Evolutionary conservation across 2,797 vertebrate species (phyloP), one percentile per base, ranked within the genome.

Genomic region (Spea hammondii): DNA sequence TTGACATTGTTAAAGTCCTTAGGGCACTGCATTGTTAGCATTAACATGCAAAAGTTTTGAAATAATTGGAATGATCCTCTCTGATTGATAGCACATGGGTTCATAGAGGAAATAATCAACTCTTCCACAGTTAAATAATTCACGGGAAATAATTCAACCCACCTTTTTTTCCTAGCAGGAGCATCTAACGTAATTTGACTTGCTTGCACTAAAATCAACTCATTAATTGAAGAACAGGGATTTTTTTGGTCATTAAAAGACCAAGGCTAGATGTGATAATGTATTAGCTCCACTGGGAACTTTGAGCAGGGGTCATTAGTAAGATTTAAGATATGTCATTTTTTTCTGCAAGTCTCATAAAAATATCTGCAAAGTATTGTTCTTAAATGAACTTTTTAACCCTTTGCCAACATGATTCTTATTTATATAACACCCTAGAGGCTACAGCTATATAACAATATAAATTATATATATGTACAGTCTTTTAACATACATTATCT

Each of bases 1-100:
- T 62, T 81, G 74, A 77, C 74, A 67, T 77, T 72, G 32, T 62
- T 67, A 81, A 80, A 72, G 74, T 72, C 79, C 69, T 77, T n/a
- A 60, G 74, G 69, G 54, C 64, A 10, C 68, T 72, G 65, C 62
- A 73, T 62, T 76, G 62, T 68, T 77, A 81, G 74, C 60, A 67
- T 76, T 57, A 14, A 44, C 55, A 60, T 81, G 54, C 44, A 50
- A 57, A 72, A 62, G 69, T 76, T 77, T 57, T 55, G 60, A 76
- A 71, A 80, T 80, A 80, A 80, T 80, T 80, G 73, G 79, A 72
- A 76, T 72, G 12, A 70, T 75, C 65, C 60, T 76, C 65, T 59
- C 50, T 76, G 66, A 76, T 70, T 80, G 66, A 80, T 62, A 55
- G 67, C 49, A 53, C 10, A 14, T 57, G 45, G 68, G 60, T 66